Percentiles rank a stretch among this genome's conserved stretches.
Evolutionary conservation across 1,140 invertebrate species (phyloP).

Genomic region (Contarinia nasturtii): DNA sequence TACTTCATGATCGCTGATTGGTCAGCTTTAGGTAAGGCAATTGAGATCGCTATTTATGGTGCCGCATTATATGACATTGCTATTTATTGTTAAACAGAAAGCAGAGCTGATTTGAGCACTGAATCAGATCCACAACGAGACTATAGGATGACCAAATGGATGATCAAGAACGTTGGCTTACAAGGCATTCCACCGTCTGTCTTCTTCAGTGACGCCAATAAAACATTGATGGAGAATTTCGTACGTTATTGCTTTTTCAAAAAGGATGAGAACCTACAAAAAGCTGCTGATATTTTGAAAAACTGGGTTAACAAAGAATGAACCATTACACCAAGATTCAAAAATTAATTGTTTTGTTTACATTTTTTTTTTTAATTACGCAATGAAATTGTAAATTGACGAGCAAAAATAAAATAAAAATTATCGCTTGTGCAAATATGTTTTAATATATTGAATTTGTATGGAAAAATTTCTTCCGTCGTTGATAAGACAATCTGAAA

Average conservation of each 20-base stretch:
- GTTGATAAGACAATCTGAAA: too few relatives aligned
- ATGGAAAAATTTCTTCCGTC: too few relatives aligned
- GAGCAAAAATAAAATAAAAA: too few relatives aligned
- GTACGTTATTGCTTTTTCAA: conserved; percentile 90
- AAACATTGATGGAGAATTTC: conserved; percentile 68
- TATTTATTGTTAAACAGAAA: conserved; percentile 10
- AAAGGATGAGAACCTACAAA: conserved; percentile 56
- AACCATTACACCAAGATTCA: too few relatives aligned
- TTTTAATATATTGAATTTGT: too few relatives aligned
- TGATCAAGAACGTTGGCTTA: conserved; percentile 81
- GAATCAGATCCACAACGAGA: conserved; percentile 60
- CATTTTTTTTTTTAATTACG: too few relatives aligned
- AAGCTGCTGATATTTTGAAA: conserved; percentile 40
- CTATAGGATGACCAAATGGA: conserved; percentile 88
- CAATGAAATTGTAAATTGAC: too few relatives aligned
- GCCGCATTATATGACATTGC: conserved; percentile 2
- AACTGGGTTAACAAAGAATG: conserved; percentile 27
- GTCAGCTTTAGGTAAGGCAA: conserved; percentile 39
- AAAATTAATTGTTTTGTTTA: too few relatives aligned
- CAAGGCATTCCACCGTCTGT: conserved; percentile 89
- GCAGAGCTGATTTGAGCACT: conserved; percentile 38
- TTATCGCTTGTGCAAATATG: too few relatives aligned
- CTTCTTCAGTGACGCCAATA: conserved; percentile 74
- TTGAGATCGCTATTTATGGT: too few relatives aligned
- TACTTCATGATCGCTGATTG: conserved; percentile 96